phyloP scores from a whole-genome alignment of 2,113 vertebrate genomes.

The Oxyura jamaicensis region DNA sequence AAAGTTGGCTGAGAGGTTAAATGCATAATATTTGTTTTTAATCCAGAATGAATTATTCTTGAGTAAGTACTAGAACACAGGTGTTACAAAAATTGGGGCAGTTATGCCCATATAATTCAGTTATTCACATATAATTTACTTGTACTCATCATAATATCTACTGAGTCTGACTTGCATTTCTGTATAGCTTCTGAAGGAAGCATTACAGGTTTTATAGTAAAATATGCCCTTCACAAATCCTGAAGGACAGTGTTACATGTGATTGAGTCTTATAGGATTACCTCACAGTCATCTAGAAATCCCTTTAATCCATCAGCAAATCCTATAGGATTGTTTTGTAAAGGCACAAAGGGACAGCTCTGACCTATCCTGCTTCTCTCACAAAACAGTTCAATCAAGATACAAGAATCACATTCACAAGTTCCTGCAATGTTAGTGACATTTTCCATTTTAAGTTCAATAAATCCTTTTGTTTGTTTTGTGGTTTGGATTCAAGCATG shows the following conservation, averaged over 20 bases:
- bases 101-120: too few relatives aligned
- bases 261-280: constrained; percentile 60
- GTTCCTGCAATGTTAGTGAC: not conserved
- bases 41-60: not conserved
- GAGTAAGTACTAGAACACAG: not conserved
- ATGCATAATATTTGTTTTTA: not conserved
- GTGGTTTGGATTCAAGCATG: not conserved
- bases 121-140: not conserved
- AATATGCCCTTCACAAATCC: constrained; percentile 38
- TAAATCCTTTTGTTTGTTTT: not conserved
- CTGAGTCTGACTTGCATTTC: not conserved
- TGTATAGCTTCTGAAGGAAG: not conserved
- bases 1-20: not conserved
- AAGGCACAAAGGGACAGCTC: not conserved
- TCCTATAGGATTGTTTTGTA: constrained; percentile 24
- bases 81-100: not conserved
- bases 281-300: constrained; percentile 38
- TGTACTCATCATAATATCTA: not conserved
- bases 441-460: not conserved
- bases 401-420: not conserved
- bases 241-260: constrained; percentile 7
- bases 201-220: not conserved
- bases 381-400: not conserved
- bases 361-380: not conserved
- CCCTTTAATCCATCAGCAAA: constrained; percentile 56